Percentiles rank a stretch among this genome's conserved stretches.
Conservation (phyloP, 2,888 invertebrate genomes). For the Mythimna loreyi region DNA sequence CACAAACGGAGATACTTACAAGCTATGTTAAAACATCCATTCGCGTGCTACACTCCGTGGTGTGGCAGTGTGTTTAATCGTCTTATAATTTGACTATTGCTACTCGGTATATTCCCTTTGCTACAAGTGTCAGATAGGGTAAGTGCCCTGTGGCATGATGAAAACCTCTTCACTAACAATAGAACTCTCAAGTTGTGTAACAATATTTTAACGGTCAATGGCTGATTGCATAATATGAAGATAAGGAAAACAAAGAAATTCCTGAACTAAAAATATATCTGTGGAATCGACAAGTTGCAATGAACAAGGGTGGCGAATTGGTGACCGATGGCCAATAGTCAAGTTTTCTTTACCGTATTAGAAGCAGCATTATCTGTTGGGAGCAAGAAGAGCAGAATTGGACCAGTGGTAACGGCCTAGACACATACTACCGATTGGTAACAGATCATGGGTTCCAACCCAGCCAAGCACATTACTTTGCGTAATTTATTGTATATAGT, state of each 20-base stretch:
- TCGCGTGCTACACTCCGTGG: too few species aligned
- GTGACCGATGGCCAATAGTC: neutral
- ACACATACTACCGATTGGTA: too few species aligned
- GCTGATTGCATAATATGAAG: conserved; percentile 17
- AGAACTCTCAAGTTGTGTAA: conserved; percentile 11
- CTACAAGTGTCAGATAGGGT: conserved; percentile 22
- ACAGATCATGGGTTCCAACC: too few species aligned
- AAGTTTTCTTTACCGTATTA: neutral
- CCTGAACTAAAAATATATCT: neutral
- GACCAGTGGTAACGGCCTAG: too few species aligned
- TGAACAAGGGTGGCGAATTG: neutral
- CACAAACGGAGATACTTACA: too few species aligned
- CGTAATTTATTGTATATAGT: too few species aligned
- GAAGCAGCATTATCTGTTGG: too few species aligned
- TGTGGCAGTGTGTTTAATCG: too few species aligned
- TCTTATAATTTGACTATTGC: conserved; percentile 10
- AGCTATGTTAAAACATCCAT: too few species aligned
- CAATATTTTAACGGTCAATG: conserved; percentile 16
- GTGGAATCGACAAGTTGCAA: neutral
- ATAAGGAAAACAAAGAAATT: neutral
- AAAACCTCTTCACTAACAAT: conserved; percentile 26
- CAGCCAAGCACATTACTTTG: too few species aligned
- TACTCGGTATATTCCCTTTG: conserved; percentile 3
- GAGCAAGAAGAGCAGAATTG: too few species aligned
- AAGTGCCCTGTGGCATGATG: conserved; percentile 1